These are phyloP conservation scores for Polietes domitor DNA, from an alignment of 2,888 invertebrate species.

Conservation along the genomic window DNA sequence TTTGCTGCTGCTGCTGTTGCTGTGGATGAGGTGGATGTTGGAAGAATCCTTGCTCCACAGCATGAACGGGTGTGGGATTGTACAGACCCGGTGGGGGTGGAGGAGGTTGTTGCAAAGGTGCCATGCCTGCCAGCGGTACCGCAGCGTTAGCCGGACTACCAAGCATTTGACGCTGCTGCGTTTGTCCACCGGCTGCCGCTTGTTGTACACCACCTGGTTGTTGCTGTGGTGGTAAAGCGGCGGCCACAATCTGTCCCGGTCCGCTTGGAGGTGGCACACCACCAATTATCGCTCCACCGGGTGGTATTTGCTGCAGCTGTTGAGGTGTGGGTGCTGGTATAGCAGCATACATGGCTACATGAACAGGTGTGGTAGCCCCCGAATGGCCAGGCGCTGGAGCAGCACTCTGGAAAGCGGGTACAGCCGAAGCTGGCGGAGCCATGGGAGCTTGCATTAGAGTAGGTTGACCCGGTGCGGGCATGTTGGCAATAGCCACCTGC, in stretches of 20 bases:
- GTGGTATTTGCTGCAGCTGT: conserved; percentile 77
- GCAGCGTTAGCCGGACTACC: conserved; percentile 70
- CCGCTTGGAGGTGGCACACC: conserved; percentile 71
- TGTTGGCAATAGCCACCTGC: conserved; percentile 42
- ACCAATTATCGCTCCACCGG: conserved; percentile 82
- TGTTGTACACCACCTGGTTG: conserved; percentile 68
- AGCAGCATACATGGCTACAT: conserved; percentile 71
- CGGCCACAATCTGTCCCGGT: conserved; percentile 64
- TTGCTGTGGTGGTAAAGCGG: conserved; percentile 46
- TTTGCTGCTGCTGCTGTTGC: conserved; percentile 83
- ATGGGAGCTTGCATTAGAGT: conserved; percentile 57
- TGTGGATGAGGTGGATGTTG: conserved; percentile 86
- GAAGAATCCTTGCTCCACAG: conserved; percentile 85
- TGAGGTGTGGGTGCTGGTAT: conserved; percentile 80
- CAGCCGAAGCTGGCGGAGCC: conserved; percentile 64
- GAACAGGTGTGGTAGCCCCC: conserved; percentile 74
- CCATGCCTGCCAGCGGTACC: conserved; percentile 62
- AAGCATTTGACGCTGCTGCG: conserved; percentile 72
- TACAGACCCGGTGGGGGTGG: conserved; percentile 75
- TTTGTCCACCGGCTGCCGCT: conserved; percentile 52
- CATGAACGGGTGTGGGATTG: conserved; percentile 83
- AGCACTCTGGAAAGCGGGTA: conserved; percentile 61
- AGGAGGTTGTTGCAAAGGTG: conserved; percentile 65
- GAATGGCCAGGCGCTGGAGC: conserved; percentile 64
- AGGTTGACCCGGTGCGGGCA: conserved; percentile 46